A percentile compares a stretch with the other conserved stretches of the same genome.
Evolutionary conservation across 2,797 vertebrate species (phyloP).

Genomic region (Orestias chungarensis): DNA sequence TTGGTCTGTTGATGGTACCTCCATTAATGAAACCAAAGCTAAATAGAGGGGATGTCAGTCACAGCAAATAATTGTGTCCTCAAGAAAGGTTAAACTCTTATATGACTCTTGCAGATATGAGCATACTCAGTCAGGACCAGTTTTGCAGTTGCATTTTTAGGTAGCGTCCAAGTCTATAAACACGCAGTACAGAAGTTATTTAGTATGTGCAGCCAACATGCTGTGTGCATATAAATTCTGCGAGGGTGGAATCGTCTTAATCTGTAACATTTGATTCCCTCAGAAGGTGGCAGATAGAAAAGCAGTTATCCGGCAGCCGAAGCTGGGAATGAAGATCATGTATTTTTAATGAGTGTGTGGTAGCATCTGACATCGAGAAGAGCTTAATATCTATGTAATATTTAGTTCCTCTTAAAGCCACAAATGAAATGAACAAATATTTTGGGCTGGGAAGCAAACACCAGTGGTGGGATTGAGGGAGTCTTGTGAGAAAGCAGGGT

Average conservation of each 20-base stretch:
- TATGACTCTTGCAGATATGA: neutral
- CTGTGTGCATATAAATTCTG: slow-evolving; percentile 54
- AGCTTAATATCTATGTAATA: slow-evolving; percentile 69
- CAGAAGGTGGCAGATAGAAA: slow-evolving; percentile 47
- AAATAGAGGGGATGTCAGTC: neutral
- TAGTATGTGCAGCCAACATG: slow-evolving; percentile 31
- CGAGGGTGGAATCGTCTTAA: slow-evolving; percentile 58
- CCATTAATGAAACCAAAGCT: neutral
- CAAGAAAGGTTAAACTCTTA: neutral
- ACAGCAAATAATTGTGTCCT: neutral
- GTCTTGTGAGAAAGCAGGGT: slow-evolving; percentile 7
- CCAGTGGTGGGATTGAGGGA: slow-evolving; percentile 13
- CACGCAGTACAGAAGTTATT: neutral
- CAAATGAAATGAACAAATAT: slow-evolving; percentile 73
- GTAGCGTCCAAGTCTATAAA: neutral
- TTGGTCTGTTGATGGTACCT: neutral
- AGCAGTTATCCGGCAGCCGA: slow-evolving; percentile 61
- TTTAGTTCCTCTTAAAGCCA: slow-evolving; percentile 70
- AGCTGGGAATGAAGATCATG: slow-evolving; percentile 64
- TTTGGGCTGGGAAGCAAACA: slow-evolving; percentile 58
- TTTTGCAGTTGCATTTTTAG: neutral
- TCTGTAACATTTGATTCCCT: slow-evolving; percentile 69
- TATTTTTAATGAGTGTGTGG: slow-evolving; percentile 75
- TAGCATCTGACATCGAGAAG: slow-evolving; percentile 65
- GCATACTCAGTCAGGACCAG: neutral